phyloP scores from a whole-genome alignment of 2,888 invertebrate genomes.

The Nymphalis polychloros region DNA sequence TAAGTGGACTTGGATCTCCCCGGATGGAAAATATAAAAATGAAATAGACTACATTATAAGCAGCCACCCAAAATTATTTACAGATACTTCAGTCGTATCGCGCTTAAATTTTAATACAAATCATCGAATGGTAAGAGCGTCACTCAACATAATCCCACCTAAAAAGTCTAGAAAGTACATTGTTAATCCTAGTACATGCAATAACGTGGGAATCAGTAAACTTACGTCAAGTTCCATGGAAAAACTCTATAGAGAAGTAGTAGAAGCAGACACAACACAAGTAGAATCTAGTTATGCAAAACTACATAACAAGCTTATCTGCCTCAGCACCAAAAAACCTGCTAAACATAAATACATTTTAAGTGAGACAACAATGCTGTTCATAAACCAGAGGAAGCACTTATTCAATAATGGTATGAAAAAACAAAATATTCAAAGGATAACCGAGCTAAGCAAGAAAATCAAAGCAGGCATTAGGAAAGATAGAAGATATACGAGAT shows the following conservation, averaged over 20 bases:
- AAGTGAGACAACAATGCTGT: background rate
- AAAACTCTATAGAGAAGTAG: no score
- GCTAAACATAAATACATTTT: background rate
- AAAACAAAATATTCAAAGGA: background rate
- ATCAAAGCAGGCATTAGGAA: background rate
- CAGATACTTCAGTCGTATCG: constrained; percentile 3
- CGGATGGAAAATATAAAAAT: constrained; percentile 26
- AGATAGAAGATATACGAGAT: background rate
- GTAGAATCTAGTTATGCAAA: no score
- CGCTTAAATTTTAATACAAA: constrained; percentile 21
- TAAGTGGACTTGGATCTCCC: constrained; percentile 37
- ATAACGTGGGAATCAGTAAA: no score
- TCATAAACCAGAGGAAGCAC: background rate
- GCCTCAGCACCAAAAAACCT: no score
- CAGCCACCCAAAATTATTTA: constrained; percentile 10
- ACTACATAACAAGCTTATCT: no score
- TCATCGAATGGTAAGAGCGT: constrained; percentile 24
- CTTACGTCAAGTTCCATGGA: no score
- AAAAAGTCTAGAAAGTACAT: background rate
- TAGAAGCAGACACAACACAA: no score
- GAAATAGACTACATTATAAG: constrained; percentile 25
- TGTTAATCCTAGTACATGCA: no score
- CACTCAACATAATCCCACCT: background rate
- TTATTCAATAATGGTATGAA: background rate
- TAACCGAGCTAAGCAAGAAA: background rate